Base-by-base conservation (phyloP, 2,888 invertebrate species). In the Helicoverpa assulta region DNA sequence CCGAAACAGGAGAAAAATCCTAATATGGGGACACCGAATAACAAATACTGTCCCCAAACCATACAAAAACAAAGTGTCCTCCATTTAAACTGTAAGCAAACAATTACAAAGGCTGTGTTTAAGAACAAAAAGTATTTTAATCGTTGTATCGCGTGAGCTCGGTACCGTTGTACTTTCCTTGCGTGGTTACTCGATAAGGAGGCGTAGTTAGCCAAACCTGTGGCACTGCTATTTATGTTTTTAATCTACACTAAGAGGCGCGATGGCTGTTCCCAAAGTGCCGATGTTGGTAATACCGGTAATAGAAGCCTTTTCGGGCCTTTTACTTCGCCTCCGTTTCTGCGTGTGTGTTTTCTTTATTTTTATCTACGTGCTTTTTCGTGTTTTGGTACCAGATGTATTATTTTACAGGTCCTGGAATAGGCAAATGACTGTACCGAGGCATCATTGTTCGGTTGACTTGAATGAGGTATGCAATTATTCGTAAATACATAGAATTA, bases 71-170 rank as follows among this genome's bases (percentile, higher is more conserved):
- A 83, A 75, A 63, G 43, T 57, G 61, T 57, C 58, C 65, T 55
- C 73, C 73, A 67, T 81, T 80, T 68, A 80, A 76, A 63, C 71
- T 63, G 67, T 80, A 73, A 78, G 82, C 86, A 88, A 91, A 91
- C 91, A 92, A 92, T 93, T 91, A 90, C 89, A 88, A 92, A 90
- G 89, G 83, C 84, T 84, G 82, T 88, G 88, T 89, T 91, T 88
- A 88, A 89, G 88, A 89, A 90, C 84, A 87, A 88, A 89, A 88
- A 85, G 89, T 89, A 80, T 86, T 86, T 92, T 93, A 94, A 94
- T 94, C 91, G 91, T 74, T 69, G 69, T 84, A 88, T 94, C 90
- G 94, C 94, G 94, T 94, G 94, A 90, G 89, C 79, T 64, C 67
- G 73, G 83, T 85, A 88, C 88, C 85, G 72, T 84, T 87, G 88